Percentiles rank a stretch among this genome's conserved stretches.
phyloP scores from a whole-genome alignment of 2,113 vertebrate genomes.

The Tinamus guttatus region DNA sequence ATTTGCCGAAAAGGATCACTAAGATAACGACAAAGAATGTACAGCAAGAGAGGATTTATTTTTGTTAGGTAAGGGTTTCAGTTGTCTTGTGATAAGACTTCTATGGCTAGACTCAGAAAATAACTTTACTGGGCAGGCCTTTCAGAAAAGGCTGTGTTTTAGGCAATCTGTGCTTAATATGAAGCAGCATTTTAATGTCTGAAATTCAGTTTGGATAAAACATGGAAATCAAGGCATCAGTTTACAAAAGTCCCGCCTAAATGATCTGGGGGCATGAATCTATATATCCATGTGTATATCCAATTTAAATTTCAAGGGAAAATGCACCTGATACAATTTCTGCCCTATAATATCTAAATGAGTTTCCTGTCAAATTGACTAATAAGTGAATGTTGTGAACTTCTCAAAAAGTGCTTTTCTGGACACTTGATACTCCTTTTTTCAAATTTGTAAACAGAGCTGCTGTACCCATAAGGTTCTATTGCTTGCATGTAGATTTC shows the following conservation, averaged over 20 bases:
- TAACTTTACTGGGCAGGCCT: not conserved
- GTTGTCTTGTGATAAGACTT: not conserved
- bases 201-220: not conserved
- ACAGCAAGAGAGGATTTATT: not conserved
- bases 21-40: not conserved
- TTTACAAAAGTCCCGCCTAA: not conserved
- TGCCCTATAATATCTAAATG: too few relatives aligned
- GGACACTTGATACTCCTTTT: too few relatives aligned
- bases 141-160: not conserved
- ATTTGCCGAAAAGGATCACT: not conserved
- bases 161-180: not conserved
- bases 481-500: not conserved
- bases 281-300: not conserved
- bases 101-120: not conserved
- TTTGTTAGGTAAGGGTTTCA: not conserved
- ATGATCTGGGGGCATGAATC: not conserved
- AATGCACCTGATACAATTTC: too few relatives aligned
- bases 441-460: too few relatives aligned
- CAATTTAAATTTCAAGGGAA: too few relatives aligned
- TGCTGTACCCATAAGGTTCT: not conserved
- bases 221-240: not conserved
- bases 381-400: too few relatives aligned
- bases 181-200: not conserved
- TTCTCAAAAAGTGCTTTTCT: too few relatives aligned
- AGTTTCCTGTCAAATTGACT: too few relatives aligned